phyloP scores from a whole-genome alignment of 2,888 invertebrate genomes.

The Drosophila buzzatii region DNA sequence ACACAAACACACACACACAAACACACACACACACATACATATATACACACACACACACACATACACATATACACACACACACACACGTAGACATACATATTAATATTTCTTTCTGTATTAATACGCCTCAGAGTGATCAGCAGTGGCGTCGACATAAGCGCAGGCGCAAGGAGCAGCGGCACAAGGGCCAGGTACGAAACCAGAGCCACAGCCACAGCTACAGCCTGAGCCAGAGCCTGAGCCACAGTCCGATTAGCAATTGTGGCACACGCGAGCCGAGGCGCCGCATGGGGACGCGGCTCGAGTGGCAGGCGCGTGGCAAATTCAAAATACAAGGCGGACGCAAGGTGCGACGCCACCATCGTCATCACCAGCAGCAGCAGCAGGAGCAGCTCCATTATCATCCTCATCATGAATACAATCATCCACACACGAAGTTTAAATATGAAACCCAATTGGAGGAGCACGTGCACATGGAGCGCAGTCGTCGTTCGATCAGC shows the following conservation, averaged over 20 bases:
- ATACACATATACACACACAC: background rate
- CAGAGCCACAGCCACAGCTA: constrained; percentile 71
- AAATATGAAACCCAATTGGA: constrained; percentile 53
- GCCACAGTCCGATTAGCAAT: constrained; percentile 85
- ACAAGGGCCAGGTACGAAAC: constrained; percentile 55
- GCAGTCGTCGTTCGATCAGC: constrained; percentile 89
- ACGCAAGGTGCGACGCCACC: constrained; percentile 82
- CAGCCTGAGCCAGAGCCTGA: constrained; percentile 43
- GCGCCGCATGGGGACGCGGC: constrained; percentile 86
- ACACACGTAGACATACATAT: background rate
- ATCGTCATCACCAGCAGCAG: constrained; percentile 68
- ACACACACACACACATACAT: no score
- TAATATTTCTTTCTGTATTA: background rate
- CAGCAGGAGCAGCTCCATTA: constrained; percentile 20
- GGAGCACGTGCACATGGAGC: constrained; percentile 38
- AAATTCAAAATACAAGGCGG: constrained; percentile 85
- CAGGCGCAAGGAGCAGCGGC: constrained; percentile 51
- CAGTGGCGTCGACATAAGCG: constrained; percentile 54
- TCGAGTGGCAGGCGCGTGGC: constrained; percentile 88
- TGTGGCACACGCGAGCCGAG: constrained; percentile 87
- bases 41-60: no score
- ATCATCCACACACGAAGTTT: constrained; percentile 58
- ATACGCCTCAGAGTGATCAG: constrained; percentile 21
- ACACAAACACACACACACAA: no score
- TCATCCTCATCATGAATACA: constrained; percentile 17